These are phyloP conservation scores for Spea hammondii DNA, from an alignment of 2,797 vertebrate genomes.

Conservation along the genomic window DNA sequence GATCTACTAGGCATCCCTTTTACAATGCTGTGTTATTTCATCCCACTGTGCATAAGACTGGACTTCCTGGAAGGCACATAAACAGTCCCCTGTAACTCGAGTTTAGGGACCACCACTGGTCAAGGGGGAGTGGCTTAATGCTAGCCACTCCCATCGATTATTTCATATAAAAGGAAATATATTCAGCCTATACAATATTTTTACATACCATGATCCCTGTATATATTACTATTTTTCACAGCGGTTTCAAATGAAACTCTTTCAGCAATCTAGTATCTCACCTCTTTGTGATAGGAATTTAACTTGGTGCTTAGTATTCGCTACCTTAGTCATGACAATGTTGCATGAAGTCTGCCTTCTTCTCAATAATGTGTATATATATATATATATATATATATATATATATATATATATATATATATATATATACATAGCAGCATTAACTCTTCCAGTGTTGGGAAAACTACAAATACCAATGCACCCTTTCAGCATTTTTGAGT, in stretches of 20 bases:
- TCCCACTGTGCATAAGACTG: background rate
- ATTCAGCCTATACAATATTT: background rate
- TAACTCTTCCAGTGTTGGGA: conserved; percentile 4
- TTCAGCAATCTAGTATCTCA: background rate
- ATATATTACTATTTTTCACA: too few species aligned
- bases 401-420: too few species aligned
- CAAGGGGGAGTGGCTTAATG: too few species aligned
- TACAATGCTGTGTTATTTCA: background rate
- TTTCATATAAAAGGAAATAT: background rate
- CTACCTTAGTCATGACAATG: too few species aligned
- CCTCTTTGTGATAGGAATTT: background rate
- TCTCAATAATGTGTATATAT: too few species aligned
- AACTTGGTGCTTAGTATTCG: background rate
- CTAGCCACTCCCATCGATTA: too few species aligned
- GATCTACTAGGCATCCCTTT: background rate
- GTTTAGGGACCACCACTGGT: too few species aligned
- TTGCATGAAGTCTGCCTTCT: too few species aligned
- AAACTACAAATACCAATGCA: background rate
- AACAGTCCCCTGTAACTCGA: too few species aligned
- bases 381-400: too few species aligned
- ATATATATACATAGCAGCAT: conserved; percentile 26
- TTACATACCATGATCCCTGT: too few species aligned
- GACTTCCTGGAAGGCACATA: background rate
- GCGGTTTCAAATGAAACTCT: background rate
- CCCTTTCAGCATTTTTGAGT: conserved; percentile 1